A percentile compares a stretch with the other conserved stretches of the same genome.
phyloP scores from a whole-genome alignment of 2,113 vertebrate genomes.

The Paramormyrops kingsleyae region DNA sequence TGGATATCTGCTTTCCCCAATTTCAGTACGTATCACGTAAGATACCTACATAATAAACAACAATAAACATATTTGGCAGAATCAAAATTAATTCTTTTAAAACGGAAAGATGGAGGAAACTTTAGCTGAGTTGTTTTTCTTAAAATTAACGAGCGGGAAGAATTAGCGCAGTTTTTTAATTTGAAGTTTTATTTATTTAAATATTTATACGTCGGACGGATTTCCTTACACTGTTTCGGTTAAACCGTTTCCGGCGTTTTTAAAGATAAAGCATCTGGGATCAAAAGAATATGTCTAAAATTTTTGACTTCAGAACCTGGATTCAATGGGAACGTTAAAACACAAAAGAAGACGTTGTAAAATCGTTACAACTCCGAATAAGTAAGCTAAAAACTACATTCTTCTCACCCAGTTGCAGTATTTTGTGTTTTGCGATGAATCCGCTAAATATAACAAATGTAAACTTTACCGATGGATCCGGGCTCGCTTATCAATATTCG shows the following conservation, averaged over 20 bases:
- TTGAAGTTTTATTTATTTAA: background rate
- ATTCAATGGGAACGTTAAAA: background rate
- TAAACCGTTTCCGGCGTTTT: background rate
- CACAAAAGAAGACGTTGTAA: background rate
- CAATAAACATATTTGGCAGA: background rate
- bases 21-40: background rate
- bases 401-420: background rate
- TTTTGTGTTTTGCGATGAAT: conserved; percentile 2
- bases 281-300: background rate
- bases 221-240: background rate
- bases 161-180: background rate
- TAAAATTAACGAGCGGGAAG: background rate
- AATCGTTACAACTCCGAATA: background rate
- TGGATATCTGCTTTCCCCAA: background rate
- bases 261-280: background rate
- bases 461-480: conserved; percentile 41
- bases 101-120: background rate
- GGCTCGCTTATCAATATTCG: conserved; percentile 44
- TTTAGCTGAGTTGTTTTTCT: background rate
- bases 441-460: conserved; percentile 43
- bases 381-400: background rate
- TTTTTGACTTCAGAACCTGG: background rate
- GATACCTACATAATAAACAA: background rate
- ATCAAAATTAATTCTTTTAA: background rate
- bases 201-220: background rate